Conservation (phyloP, 1,140 invertebrate genomes). For the Leptinotarsa defecta region DNA sequence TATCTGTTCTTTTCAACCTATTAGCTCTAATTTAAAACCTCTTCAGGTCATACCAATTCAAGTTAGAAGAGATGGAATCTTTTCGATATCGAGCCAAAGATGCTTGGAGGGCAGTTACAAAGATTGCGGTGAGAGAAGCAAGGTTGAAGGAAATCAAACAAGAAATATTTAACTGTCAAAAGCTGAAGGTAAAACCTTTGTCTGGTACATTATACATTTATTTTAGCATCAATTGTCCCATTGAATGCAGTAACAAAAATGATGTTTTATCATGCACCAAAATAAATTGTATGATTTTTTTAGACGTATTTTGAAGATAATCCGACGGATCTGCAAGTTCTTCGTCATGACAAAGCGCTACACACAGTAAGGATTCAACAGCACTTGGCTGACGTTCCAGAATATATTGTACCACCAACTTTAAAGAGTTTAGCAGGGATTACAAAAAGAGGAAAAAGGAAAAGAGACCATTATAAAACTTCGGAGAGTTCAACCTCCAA, state of each 20-base stretch:
- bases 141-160: slow-evolving; percentile 94
- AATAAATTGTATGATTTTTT: slow-evolving; percentile 27
- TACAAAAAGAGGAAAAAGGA: slow-evolving; percentile 54
- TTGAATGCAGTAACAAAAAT: neutral
- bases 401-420: slow-evolving; percentile 86
- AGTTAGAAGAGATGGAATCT: slow-evolving; percentile 92
- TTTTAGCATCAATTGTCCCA: too few relatives aligned
- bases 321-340: slow-evolving; percentile 83
- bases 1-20: too few relatives aligned
- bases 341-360: slow-evolving; percentile 91
- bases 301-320: slow-evolving; percentile 94
- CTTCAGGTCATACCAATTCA: slow-evolving; percentile 88
- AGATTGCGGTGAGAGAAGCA: slow-evolving; percentile 89
- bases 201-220: too few relatives aligned
- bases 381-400: slow-evolving; percentile 90
- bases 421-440: slow-evolving; percentile 67
- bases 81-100: slow-evolving; percentile 93
- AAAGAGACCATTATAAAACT: slow-evolving; percentile 44
- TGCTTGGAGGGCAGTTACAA: slow-evolving; percentile 91
- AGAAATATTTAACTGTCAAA: slow-evolving; percentile 91
- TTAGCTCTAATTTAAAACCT: too few relatives aligned
- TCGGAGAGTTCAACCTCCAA: slow-evolving; percentile 41
- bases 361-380: slow-evolving; percentile 82
- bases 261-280: too few relatives aligned
- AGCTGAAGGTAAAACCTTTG: slow-evolving; percentile 73